Evolutionary conservation across 1,140 invertebrate species (phyloP).

Genomic region (Stegodyphus mimosarum): DNA sequence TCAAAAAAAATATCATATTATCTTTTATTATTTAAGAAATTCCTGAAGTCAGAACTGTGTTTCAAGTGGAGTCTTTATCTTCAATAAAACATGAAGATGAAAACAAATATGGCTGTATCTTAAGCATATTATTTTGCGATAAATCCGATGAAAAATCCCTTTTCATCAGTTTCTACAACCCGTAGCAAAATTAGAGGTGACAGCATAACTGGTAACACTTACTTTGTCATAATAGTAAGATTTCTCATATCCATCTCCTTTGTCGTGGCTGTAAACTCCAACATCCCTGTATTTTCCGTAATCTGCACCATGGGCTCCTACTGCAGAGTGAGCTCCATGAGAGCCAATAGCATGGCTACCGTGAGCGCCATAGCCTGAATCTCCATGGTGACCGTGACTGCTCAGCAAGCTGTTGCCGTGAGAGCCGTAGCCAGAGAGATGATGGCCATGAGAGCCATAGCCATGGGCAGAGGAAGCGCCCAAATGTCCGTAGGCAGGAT

Average conservation of each 20-base stretch:
- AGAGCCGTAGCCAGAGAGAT: slow-evolving; percentile 11
- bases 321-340: slow-evolving; percentile 45
- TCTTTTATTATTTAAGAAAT: too few species aligned
- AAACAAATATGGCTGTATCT: too few species aligned
- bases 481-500: slow-evolving; percentile 12
- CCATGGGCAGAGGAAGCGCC: slow-evolving; percentile 8
- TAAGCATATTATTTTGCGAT: too few species aligned
- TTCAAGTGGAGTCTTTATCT: too few species aligned
- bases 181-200: too few species aligned
- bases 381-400: slow-evolving; percentile 36
- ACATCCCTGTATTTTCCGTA: slow-evolving; percentile 34
- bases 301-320: slow-evolving; percentile 29
- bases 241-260: slow-evolving; percentile 57
- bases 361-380: slow-evolving; percentile 34
- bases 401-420: slow-evolving; percentile 11
- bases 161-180: too few species aligned
- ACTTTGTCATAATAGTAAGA: slow-evolving; percentile 55
- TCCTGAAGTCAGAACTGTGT: too few species aligned
- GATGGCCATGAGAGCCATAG: slow-evolving; percentile 30
- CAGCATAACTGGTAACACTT: background rate
- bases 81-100: too few species aligned
- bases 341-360: slow-evolving; percentile 28
- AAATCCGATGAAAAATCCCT: too few species aligned
- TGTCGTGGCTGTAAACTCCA: slow-evolving; percentile 52
- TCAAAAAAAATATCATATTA: too few species aligned